Conservation (phyloP, 1,140 invertebrate species). For the Heliconius himera region DNA sequence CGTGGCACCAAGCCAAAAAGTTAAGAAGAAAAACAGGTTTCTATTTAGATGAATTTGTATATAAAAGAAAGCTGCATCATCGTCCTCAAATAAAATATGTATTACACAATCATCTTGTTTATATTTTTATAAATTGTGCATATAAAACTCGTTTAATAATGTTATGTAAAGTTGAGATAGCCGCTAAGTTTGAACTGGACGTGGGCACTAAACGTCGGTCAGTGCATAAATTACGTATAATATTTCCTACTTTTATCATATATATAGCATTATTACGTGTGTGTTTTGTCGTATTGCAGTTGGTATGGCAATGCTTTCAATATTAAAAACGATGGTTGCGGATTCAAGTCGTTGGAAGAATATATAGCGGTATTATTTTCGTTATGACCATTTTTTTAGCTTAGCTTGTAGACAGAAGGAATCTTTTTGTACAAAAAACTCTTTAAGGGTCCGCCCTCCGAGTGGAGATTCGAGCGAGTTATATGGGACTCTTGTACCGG, state of each 20-base stretch:
- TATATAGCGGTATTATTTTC: too few species aligned
- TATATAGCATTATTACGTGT: slow-evolving; percentile 25
- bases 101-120: background rate
- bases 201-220: slow-evolving; percentile 26
- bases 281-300: background rate
- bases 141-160: slow-evolving; percentile 16
- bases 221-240: slow-evolving; percentile 38
- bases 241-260: slow-evolving; percentile 36
- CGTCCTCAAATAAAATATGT: background rate
- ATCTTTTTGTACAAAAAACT: too few species aligned
- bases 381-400: too few species aligned
- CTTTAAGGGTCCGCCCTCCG: too few species aligned
- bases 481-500: too few species aligned
- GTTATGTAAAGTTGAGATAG: slow-evolving; percentile 22
- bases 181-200: slow-evolving; percentile 13
- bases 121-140: background rate
- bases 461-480: too few species aligned
- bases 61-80: background rate
- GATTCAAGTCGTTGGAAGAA: background rate
- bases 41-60: background rate
- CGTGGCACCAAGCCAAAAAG: too few species aligned
- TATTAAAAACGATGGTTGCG: background rate
- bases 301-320: background rate
- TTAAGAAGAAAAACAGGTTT: background rate
- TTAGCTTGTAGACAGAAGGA: too few species aligned